A percentile compares a stretch with the other conserved stretches of the same genome.
Evolutionary conservation across 2,113 vertebrate genomes (phyloP).

Genomic region (Sceloporus undulatus): DNA sequence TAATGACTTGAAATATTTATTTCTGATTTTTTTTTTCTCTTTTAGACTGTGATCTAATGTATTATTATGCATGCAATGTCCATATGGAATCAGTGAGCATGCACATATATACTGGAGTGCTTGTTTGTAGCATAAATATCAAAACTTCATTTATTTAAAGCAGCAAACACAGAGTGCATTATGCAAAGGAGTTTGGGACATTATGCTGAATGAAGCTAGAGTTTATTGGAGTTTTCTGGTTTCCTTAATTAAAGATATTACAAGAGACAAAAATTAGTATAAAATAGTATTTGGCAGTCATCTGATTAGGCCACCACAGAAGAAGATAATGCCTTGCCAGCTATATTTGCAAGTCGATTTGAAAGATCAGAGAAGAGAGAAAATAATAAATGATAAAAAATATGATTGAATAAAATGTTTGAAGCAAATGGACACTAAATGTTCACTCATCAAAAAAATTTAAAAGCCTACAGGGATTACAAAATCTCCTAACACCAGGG

Average conservation of each 20-base stretch:
- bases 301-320: not conserved
- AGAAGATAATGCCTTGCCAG: not conserved
- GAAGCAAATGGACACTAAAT: not conserved
- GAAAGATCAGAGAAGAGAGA: conserved; percentile 7
- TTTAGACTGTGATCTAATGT: not conserved
- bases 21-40: conserved; percentile 23
- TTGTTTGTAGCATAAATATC: not conserved
- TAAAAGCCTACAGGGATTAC: too few relatives aligned
- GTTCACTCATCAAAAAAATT: too few relatives aligned
- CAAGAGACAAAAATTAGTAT: conserved; percentile 1
- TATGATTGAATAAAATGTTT: not conserved
- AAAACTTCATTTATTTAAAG: not conserved
- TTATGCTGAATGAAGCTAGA: not conserved
- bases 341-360: not conserved
- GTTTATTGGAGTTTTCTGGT: not conserved
- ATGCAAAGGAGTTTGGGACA: not conserved
- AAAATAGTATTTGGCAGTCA: not conserved
- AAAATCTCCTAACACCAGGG: too few relatives aligned
- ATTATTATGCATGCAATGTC: not conserved
- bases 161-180: not conserved
- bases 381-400: not conserved
- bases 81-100: not conserved
- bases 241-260: not conserved
- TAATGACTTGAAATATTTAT: conserved; percentile 9
- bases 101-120: not conserved